Evolutionary conservation across 2,113 vertebrate species (phyloP).

Genomic region (Crotalus tigris): DNA sequence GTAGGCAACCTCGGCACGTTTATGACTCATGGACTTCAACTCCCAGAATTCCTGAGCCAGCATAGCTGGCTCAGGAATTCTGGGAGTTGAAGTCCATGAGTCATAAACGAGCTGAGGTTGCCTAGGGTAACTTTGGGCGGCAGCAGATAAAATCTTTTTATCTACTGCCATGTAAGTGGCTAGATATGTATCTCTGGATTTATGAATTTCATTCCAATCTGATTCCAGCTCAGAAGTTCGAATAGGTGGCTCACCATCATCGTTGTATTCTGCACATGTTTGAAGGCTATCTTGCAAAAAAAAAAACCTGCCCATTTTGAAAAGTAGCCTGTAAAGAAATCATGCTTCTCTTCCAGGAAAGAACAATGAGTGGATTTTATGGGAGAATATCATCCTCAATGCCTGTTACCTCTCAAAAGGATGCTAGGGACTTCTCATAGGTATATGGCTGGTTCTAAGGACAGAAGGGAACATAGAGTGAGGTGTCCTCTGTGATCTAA

Average conservation of each 20-base stretch:
- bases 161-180: neutral
- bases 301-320: neutral
- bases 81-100: too few species aligned
- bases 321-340: neutral
- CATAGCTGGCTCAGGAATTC: too few species aligned
- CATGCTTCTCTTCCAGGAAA: neutral
- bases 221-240: neutral
- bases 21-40: too few species aligned
- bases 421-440: neutral
- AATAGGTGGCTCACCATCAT: neutral
- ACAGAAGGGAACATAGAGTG: neutral
- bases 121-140: too few species aligned
- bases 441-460: neutral
- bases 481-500: neutral
- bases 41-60: too few species aligned
- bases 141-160: neutral
- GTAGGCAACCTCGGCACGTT: too few species aligned
- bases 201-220: neutral
- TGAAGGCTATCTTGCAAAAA: neutral
- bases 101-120: too few species aligned
- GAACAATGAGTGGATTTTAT: neutral
- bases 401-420: neutral
- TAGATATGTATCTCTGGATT: neutral
- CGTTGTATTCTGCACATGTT: neutral
- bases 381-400: neutral